Base-by-base conservation (phyloP, 2,797 vertebrate species). In the Intellagama lesueurii region DNA sequence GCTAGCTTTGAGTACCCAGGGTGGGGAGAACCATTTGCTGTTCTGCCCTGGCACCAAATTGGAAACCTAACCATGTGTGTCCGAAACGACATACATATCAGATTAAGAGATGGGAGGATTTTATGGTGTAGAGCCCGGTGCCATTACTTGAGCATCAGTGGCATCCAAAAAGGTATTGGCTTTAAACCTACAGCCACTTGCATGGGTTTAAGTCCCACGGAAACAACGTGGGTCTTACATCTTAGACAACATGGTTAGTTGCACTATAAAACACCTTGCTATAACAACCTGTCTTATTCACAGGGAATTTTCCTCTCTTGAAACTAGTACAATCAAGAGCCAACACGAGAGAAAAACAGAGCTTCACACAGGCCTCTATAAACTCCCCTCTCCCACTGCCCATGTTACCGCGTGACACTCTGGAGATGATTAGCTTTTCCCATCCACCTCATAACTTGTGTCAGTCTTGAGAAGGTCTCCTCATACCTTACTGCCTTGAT, bases 401-500 rank as follows among this genome's bases (percentile, higher is more conserved):
- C n/a, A 2, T 30, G 32, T 40, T 44, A 35, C 44, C 68, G 16
- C 32, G 1, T 44, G n/a, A 24, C 44, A 16, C 47, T 73, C 60
- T 32, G 5, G 26, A 80, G 69, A 76, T 5, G 75, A 81, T 19
- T 56, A 77, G 56, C 2, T 47, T 3, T 0, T 44, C 81, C 35
- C 2, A 26, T 1, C 90, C 81, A 52, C 0, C 0, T 0, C 1
- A 75, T 0, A 77, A 49, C 47, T 83, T 87, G 68, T 84, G 64
- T 49, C 81, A 76, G 70, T 28, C 85, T 49, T 30, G 22, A 81
- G 68, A 1, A 2, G 47, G 0, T 0, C 91, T 92, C 68, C 82
- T 78, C 92, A 88, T 94, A 97, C 97, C 97, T 97, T 95, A 97
- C 92, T 91, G 96, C 96, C 81, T 95, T 95, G 78, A 97, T 28